Evolutionary conservation across 2,113 vertebrate genomes (phyloP).

Genomic region (Todiramphus saurophagus): DNA sequence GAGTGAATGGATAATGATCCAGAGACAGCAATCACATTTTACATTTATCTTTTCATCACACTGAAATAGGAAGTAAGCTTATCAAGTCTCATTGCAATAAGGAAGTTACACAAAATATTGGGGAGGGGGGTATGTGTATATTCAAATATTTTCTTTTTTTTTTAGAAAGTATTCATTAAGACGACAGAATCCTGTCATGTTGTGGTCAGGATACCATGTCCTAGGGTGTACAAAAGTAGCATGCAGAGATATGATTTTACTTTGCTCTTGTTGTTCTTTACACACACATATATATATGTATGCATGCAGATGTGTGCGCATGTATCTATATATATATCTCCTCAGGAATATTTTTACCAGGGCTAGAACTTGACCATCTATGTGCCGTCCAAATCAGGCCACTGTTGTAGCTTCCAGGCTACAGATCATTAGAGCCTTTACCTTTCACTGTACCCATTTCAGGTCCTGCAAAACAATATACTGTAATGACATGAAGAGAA

Average conservation of each 20-base stretch:
- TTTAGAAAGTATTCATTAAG: background rate
- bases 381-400: background rate
- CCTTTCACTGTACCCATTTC: background rate
- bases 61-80: background rate
- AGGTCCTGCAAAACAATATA: conserved; percentile 19
- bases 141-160: background rate
- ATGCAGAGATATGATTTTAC: background rate
- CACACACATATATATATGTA: background rate
- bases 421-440: background rate
- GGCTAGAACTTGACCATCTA: background rate
- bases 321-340: background rate
- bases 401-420: conserved; percentile 5
- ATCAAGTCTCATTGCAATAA: background rate
- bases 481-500: background rate
- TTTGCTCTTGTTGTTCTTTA: background rate
- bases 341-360: background rate
- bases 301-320: too few species aligned
- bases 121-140: accelerated
- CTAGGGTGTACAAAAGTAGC: background rate
- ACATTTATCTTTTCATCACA: background rate
- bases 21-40: background rate
- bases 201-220: background rate
- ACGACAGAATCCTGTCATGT: background rate
- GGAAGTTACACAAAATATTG: background rate
- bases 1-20: background rate